Evolutionary conservation across 2,113 vertebrate species (phyloP), one percentile per base, ranked within the genome.

Genomic region (Onychostoma macrolepis): DNA sequence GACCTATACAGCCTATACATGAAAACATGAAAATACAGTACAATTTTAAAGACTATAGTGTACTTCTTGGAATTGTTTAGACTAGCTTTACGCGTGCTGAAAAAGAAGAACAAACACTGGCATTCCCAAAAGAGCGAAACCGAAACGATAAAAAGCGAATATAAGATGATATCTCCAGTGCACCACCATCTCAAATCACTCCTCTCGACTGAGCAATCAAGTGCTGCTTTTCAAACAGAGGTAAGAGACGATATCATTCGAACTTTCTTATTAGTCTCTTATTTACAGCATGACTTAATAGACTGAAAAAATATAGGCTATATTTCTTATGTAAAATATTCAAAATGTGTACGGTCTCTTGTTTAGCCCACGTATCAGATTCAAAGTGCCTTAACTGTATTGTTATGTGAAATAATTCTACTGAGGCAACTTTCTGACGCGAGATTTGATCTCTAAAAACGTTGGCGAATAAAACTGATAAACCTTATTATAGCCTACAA

Each of bases 61-160:
- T 61, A 80, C 24, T 80, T 65, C 38, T 30, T 67, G 58, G 26
- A 82, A 82, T 15, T 45, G 13, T 41, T 43, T 36, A n/a, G 0
- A 79, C 2, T 50, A 50, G 48, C 4, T 50, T 6, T 50, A 50
- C 12, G 36, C 6, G 38, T 17, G 19, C 0, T 33, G 5, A 48
- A 12, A 4, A 26, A 83, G 43, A 17, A 33, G 41, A 83, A 67
- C 19, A 9, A 61, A n/a, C 1, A 21, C 1, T 63, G 80, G 63
- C 1, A 50, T 50, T 83, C 63, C 63, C 28, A 78, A 9, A 77
- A 45, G 2, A 79, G 9, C 11, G 81, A 83, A 83, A 83, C 81
- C 28, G 81, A 83, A 83, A 83, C 43, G 0, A 19, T 1, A 10
- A 5, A 4, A 4, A 61, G 76, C 1, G 17, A 82, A 45, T 83